A percentile compares a stretch with the other conserved stretches of the same genome.
Evolutionary conservation across 2,888 invertebrate genomes (phyloP).

Genomic region (Sturmia bella): DNA sequence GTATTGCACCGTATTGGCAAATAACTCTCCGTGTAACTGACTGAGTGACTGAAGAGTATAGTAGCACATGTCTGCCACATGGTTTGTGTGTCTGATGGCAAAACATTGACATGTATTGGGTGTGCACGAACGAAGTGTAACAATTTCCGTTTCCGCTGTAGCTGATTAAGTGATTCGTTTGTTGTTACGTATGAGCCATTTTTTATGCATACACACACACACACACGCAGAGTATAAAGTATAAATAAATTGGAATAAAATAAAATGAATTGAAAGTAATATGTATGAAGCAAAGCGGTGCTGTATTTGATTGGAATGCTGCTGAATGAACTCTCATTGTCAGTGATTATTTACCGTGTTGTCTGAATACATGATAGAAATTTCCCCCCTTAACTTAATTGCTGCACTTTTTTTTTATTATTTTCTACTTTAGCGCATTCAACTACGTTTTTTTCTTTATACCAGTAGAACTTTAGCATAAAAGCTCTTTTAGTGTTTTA

Average conservation of each 20-base stretch:
- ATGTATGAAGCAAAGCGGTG: slow-evolving; percentile 15
- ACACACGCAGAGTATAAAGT: slow-evolving; percentile 15
- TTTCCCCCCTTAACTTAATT: slow-evolving; percentile 2
- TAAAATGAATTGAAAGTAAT: slow-evolving; percentile 37
- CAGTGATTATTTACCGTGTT: slow-evolving; percentile 65
- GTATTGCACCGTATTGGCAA: slow-evolving; percentile 58
- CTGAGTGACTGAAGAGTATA: slow-evolving; percentile 3
- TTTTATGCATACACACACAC: neutral
- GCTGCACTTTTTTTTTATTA: neutral
- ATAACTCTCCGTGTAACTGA: slow-evolving; percentile 38
- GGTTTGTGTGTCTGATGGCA: slow-evolving; percentile 4
- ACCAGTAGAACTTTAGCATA: too few species aligned
- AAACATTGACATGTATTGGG: slow-evolving; percentile 52
- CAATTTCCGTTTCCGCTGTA: slow-evolving; percentile 70
- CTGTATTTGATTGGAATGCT: slow-evolving; percentile 62
- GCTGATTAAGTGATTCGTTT: slow-evolving; percentile 69
- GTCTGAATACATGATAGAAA: slow-evolving; percentile 28
- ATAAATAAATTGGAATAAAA: slow-evolving; percentile 35
- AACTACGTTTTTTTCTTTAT: neutral
- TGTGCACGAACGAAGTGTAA: slow-evolving; percentile 66
- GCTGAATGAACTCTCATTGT: slow-evolving; percentile 59
- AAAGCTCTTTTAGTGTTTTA: too few species aligned
- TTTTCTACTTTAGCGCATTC: neutral
- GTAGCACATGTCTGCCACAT: neutral
- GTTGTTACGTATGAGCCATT: slow-evolving; percentile 55